Evolutionary conservation across 2,113 vertebrate species (phyloP).

Genomic region (Turdus rufiventris): DNA sequence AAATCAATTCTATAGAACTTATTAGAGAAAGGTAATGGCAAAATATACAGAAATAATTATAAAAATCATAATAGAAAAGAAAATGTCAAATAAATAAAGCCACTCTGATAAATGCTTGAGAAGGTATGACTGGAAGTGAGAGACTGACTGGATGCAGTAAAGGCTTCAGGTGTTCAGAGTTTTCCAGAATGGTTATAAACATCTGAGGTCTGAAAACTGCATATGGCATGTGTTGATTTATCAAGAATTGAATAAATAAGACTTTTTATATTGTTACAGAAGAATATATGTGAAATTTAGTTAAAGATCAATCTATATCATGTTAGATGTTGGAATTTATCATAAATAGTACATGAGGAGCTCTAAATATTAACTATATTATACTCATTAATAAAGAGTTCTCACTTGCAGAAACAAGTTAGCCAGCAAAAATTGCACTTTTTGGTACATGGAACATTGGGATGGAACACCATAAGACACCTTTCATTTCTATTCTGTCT

Average conservation of each 20-base stretch:
- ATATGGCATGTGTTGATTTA: not conserved
- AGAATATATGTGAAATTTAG: not conserved
- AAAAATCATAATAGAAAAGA: not conserved
- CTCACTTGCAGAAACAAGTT: not conserved
- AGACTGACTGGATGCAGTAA: not conserved
- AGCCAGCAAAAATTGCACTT: not conserved
- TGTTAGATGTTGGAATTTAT: not conserved
- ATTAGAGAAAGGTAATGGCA: not conserved
- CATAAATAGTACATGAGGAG: not conserved
- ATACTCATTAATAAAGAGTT: not conserved
- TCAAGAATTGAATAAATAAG: not conserved
- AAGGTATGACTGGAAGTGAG: not conserved
- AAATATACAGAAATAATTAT: not conserved
- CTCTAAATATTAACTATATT: not conserved
- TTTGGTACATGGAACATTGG: not conserved
- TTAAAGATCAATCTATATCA: not conserved
- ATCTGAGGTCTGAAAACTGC: not conserved
- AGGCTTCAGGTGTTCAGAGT: not conserved
- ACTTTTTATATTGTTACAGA: not conserved
- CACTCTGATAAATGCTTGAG: not conserved
- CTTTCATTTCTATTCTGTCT: not conserved
- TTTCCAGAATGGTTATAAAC: not conserved
- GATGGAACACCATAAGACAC: not conserved
- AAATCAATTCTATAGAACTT: not conserved
- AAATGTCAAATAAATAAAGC: not conserved